Base-by-base conservation (phyloP, 2,888 invertebrate species). In the Parnassius mnemosyne region DNA sequence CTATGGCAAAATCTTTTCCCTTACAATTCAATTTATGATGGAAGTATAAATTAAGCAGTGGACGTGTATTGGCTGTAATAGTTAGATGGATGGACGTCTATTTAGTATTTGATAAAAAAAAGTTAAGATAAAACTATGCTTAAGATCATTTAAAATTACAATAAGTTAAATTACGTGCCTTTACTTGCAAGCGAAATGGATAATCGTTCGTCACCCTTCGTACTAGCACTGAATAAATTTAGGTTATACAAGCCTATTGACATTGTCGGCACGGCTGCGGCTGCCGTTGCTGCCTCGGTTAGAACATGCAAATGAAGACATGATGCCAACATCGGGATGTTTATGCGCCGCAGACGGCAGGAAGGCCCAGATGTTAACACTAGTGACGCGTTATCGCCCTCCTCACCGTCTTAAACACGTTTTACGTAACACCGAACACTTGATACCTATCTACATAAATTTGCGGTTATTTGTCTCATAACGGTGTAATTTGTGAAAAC, bases 261-360 rank as follows among this genome's bases (percentile, higher is more conserved):
- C 79, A 81, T 79, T 77, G 83, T 80, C 76, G 71, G 76, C 78
- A 74, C 66, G 77, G 68, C 49, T 73, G 79, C 70, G 72, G 77
- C 74, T 75, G 73, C 71, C 57, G 61, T 9, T 53, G 52, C n/a
- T 12, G 47, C 49, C 73, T 67, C 71, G 71, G 71, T 75, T 75
- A 79, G 79, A 80, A 81, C 81, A 89, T 89, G 89, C 83, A 89
- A 89, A 89, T 89, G 83, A 85, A 83, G 85, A 84, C 85, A 84
- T 82, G 85, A 82, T 75, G 79, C 77, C 80, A 77, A 78, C 81
- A 78, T 75, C 71, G 78, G 75, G 75, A 81, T 84, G 84, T 87
- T 87, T 83, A 85, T 81, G 79, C 73, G 76, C 73, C 69, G 72
- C 71, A 70, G 74, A 71, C 69, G 71, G 70, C 75, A 74, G 74